A percentile compares a stretch with the other conserved stretches of the same genome.
Conservation (phyloP, 2,113 vertebrate genomes). For the Bubalus kerabau region DNA sequence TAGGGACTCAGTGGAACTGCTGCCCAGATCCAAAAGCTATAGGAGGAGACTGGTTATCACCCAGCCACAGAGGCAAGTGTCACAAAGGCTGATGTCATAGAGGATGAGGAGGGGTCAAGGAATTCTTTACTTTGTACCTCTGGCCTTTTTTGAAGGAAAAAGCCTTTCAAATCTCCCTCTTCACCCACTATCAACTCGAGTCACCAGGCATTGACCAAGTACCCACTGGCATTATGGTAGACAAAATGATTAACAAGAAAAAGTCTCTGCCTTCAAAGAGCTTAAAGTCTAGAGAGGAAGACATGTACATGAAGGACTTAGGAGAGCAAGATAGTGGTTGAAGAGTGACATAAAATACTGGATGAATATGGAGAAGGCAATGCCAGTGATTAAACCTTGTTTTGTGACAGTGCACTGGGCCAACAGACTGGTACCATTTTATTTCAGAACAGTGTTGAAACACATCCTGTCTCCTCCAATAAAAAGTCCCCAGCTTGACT, state of each 20-base stretch:
- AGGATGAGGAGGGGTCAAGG: not conserved
- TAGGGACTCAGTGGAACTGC: not conserved
- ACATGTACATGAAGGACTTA: not conserved
- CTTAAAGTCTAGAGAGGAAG: not conserved
- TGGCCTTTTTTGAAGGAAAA: not conserved
- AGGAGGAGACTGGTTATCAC: not conserved
- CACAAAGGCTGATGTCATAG: not conserved
- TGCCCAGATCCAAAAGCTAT: not conserved
- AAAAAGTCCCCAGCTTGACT: not conserved
- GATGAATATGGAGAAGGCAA: not conserved
- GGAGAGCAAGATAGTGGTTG: not conserved
- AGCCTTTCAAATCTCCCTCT: not conserved
- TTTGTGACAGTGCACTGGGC: not conserved
- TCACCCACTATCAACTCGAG: not conserved
- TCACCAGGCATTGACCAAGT: not conserved
- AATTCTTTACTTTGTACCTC: constrained; percentile 20
- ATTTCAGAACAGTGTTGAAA: constrained; percentile 1
- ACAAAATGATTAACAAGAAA: not conserved
- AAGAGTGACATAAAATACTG: not conserved
- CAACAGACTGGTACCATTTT: not conserved
- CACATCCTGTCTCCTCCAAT: not conserved
- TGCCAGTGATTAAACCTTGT: not conserved
- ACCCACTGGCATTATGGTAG: not conserved
- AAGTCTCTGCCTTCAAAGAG: not conserved
- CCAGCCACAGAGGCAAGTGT: not conserved